phyloP scores from a whole-genome alignment of 2,888 invertebrate species.

The Ypsolopha scabrella region DNA sequence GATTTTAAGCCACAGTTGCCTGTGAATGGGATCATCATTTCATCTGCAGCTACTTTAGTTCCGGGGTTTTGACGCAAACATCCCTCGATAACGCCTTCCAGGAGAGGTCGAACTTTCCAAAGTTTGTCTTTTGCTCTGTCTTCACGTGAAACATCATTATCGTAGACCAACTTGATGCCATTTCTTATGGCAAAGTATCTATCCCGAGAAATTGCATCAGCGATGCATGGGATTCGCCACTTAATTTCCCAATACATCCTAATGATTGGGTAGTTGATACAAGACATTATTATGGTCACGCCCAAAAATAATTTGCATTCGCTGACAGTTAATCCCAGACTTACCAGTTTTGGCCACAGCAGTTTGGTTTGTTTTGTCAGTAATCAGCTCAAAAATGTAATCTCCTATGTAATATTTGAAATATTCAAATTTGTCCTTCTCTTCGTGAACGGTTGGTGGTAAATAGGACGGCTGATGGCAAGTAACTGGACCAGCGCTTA shows the following conservation, averaged over 20 bases:
- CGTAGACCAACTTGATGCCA: neutral
- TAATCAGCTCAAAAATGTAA: neutral
- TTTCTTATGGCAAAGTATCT: neutral
- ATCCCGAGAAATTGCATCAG: neutral
- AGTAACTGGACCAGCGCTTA: no score
- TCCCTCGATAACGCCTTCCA: neutral
- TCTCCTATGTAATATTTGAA: neutral
- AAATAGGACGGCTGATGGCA: no score
- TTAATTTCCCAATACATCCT: neutral
- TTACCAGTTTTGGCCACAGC: neutral
- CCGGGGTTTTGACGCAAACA: no score
- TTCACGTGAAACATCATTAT: neutral
- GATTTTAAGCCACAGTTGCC: conserved; percentile 4
- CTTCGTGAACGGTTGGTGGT: no score
- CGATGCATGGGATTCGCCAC: neutral
- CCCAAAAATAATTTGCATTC: neutral
- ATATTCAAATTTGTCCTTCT: neutral
- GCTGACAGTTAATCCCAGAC: neutral
- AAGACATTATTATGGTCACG: neutral
- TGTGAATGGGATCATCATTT: conserved; percentile 8
- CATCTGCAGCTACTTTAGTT: conserved; percentile 6
- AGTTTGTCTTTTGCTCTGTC: neutral
- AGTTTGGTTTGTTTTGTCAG: neutral
- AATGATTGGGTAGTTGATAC: neutral
- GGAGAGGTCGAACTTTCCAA: neutral